phyloP scores from a whole-genome alignment of 2,113 vertebrate genomes.

The Serilophus lunatus region DNA sequence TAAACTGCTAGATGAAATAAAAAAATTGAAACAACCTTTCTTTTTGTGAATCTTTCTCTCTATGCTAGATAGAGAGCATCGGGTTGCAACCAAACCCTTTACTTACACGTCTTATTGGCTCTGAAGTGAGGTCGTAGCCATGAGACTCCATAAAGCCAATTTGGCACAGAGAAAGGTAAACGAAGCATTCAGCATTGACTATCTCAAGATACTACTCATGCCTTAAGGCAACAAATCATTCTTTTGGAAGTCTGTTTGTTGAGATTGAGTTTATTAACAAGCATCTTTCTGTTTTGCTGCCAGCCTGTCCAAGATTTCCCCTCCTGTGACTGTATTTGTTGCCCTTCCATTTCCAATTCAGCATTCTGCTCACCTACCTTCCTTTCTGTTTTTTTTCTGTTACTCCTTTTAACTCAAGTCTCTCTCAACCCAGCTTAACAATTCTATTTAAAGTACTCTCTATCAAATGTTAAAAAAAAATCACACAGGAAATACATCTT shows the following conservation, averaged over 20 bases:
- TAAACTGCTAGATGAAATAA: not conserved
- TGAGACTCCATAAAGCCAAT: not conserved
- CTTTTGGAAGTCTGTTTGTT: not conserved
- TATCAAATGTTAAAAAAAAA: not conserved
- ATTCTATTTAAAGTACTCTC: not conserved
- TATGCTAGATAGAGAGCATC: not conserved
- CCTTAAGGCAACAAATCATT: not conserved
- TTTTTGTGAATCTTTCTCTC: not conserved
- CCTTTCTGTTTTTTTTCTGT: not conserved
- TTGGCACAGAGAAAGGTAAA: not conserved
- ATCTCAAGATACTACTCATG: not conserved
- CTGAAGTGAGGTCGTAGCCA: not conserved
- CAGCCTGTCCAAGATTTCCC: not conserved
- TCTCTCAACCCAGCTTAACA: not conserved
- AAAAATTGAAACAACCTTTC: not conserved
- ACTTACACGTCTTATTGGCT: not conserved
- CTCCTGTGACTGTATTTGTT: not conserved
- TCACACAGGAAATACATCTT: not conserved
- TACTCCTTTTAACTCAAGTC: not conserved
- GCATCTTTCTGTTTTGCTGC: not conserved
- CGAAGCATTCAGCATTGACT: not conserved
- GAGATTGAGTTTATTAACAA: not conserved
- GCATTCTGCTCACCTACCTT: not conserved
- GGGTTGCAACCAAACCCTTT: not conserved
- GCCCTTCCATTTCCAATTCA: not conserved